phyloP scores from a whole-genome alignment of 2,113 vertebrate species.

The Nothocercus julius region DNA sequence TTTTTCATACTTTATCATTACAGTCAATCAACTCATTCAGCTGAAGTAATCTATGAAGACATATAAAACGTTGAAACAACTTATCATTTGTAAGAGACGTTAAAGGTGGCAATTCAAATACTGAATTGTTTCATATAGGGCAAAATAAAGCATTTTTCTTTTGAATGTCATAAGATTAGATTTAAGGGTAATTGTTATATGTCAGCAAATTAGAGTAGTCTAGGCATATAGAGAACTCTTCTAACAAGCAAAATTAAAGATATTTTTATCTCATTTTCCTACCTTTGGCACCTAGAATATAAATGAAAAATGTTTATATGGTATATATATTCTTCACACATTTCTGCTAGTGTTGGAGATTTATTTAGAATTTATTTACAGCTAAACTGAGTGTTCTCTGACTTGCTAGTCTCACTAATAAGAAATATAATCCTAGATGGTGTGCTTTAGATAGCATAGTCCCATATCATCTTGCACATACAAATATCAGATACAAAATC shows the following conservation, averaged over 20 bases:
- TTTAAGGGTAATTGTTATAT: constrained; percentile 11
- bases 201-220: neutral
- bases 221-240: neutral
- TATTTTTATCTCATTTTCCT: neutral
- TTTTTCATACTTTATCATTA: constrained; percentile 42
- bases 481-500: neutral
- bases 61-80: constrained; percentile 38
- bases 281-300: neutral
- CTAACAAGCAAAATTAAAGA: neutral
- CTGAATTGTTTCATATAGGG: constrained; percentile 50
- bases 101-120: constrained; percentile 61
- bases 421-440: neutral
- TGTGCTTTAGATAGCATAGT: neutral
- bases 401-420: neutral
- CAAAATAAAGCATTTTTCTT: constrained; percentile 25
- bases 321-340: neutral
- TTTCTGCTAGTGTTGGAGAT: neutral
- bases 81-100: constrained; percentile 54
- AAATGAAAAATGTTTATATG: neutral
- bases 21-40: constrained; percentile 40
- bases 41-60: constrained; percentile 46
- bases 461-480: neutral
- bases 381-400: neutral
- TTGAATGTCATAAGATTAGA: constrained; percentile 21
- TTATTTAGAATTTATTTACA: neutral